Evolutionary conservation across 2,888 invertebrate genomes (phyloP).

Genomic region (Sesamia inferens): DNA sequence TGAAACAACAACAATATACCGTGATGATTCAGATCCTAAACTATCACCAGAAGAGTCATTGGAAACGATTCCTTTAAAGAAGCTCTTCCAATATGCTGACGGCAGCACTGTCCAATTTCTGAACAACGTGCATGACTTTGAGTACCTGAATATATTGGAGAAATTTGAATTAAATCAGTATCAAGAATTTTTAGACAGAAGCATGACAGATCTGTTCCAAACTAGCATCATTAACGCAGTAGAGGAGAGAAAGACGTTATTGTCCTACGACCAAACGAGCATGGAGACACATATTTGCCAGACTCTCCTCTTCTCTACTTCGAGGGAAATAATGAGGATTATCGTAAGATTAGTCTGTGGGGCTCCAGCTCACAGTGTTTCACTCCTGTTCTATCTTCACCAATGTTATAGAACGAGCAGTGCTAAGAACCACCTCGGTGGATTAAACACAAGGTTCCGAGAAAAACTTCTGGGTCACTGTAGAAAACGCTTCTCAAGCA

Average conservation of each 20-base stretch:
- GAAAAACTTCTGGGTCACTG: slow-evolving; percentile 84
- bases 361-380: slow-evolving; percentile 76
- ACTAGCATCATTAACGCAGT: slow-evolving; percentile 58
- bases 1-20: not conserved
- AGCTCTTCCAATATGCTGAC: slow-evolving; percentile 80
- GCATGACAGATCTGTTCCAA: slow-evolving; percentile 79
- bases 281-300: slow-evolving; percentile 83
- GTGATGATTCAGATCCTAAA: not conserved
- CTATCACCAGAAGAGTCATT: not conserved
- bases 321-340: slow-evolving; percentile 83
- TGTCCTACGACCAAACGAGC: slow-evolving; percentile 81
- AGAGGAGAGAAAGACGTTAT: slow-evolving; percentile 69
- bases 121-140: slow-evolving; percentile 79
- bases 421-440: slow-evolving; percentile 79
- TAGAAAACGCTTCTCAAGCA: slow-evolving; percentile 75
- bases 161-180: slow-evolving; percentile 85
- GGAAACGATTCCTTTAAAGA: slow-evolving; percentile 64
- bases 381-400: slow-evolving; percentile 85
- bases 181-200: slow-evolving; percentile 77
- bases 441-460: slow-evolving; percentile 79
- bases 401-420: slow-evolving; percentile 82
- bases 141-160: slow-evolving; percentile 78
- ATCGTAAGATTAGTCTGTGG: slow-evolving; percentile 83
- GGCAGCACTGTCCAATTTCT: slow-evolving; percentile 75
- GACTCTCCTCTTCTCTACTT: slow-evolving; percentile 77